Conservation (phyloP, 2,113 vertebrate species). For the Eleginops maclovinus region DNA sequence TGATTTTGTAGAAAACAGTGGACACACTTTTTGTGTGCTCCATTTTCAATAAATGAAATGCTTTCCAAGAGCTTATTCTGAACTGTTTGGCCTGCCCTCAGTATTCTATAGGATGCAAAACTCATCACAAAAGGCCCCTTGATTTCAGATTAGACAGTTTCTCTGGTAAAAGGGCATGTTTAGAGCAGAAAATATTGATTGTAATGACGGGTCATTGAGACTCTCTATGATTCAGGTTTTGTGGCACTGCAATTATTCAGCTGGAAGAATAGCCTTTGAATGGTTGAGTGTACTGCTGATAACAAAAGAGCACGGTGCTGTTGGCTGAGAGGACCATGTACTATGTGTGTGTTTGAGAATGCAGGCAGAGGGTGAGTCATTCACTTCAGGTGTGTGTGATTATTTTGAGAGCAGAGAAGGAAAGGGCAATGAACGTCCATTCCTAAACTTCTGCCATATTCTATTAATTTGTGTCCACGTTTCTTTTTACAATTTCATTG, state of each 20-base stretch:
- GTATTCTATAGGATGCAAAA: not conserved
- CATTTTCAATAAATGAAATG: not conserved
- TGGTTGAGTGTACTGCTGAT: slow-evolving; percentile 13
- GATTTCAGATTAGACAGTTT: slow-evolving; percentile 1
- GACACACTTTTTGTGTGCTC: not conserved
- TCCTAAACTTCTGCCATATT: not conserved
- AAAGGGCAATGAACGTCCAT: not conserved
- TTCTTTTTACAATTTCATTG: not conserved
- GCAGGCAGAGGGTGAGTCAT: slow-evolving; percentile 4
- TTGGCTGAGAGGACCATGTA: slow-evolving; percentile 18
- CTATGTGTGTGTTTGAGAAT: slow-evolving; percentile 2
- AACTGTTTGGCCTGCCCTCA: not conserved
- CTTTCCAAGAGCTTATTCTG: not conserved
- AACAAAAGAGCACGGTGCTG: slow-evolving; percentile 45
- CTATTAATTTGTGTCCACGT: not conserved
- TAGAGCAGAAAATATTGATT: not conserved
- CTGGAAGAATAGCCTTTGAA: slow-evolving; percentile 21
- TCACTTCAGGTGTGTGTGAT: not conserved
- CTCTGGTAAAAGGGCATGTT: slow-evolving; percentile 22
- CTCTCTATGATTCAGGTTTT: not conserved
- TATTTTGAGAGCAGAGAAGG: not conserved
- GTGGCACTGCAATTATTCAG: not conserved
- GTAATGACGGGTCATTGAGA: not conserved
- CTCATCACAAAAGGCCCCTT: not conserved
- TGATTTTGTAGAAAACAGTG: not conserved